Conservation (phyloP, 1,140 invertebrate species). For the Leptopilina clavipes region DNA sequence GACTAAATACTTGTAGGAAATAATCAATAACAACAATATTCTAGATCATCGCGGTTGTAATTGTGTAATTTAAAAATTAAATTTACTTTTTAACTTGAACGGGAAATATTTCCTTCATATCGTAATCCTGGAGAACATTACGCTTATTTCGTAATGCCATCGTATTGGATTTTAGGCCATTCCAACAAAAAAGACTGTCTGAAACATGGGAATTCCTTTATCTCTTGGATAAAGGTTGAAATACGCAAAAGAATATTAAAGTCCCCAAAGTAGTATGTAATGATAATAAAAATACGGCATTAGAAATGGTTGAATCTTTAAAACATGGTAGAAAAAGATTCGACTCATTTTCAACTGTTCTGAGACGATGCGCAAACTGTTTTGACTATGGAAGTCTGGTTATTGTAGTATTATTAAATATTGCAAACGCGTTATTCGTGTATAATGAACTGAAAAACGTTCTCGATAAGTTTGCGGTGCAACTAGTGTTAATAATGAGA, state of each 20-base stretch:
- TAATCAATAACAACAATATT: too few relatives aligned
- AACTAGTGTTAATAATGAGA: background rate
- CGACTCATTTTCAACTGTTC: too few relatives aligned
- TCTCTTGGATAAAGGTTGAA: constrained; percentile 30
- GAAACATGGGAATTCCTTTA: constrained; percentile 26
- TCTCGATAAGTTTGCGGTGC: background rate
- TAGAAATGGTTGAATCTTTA: background rate
- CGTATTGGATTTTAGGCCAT: constrained; percentile 16
- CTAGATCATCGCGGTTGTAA: too few relatives aligned
- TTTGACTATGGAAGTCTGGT: too few relatives aligned
- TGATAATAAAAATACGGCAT: background rate
- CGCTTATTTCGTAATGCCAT: constrained; percentile 10
- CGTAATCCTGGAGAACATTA: constrained; percentile 19
- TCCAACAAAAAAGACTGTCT: background rate
- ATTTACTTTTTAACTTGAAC: background rate
- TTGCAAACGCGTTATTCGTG: too few relatives aligned
- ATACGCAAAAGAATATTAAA: background rate
- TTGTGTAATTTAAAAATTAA: too few relatives aligned
- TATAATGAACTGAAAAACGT: background rate
- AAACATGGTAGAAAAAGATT: too few relatives aligned
- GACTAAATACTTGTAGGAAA: too few relatives aligned
- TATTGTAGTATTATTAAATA: too few relatives aligned
- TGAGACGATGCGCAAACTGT: too few relatives aligned
- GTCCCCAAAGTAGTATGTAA: background rate
- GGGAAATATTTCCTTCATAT: background rate